Evolutionary conservation across 2,113 vertebrate species (phyloP).

Genomic region (Gasterosteus nipponicus): DNA sequence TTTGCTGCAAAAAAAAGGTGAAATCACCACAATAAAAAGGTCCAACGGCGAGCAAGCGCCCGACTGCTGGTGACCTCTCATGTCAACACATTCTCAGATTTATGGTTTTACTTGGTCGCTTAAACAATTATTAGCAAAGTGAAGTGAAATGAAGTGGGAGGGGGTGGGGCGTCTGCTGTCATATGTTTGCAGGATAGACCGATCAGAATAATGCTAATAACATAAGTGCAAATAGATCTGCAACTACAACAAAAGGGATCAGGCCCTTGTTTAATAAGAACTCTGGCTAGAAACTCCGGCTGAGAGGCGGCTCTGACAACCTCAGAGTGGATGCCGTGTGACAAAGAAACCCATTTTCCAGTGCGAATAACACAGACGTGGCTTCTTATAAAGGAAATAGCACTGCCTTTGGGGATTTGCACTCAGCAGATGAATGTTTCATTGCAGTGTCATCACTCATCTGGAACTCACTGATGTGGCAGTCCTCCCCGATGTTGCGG

Average conservation of each 20-base stretch:
- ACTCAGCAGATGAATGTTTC: constrained; percentile 25
- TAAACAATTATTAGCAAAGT: not conserved
- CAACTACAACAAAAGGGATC: not conserved
- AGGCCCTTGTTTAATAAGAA: too few relatives aligned
- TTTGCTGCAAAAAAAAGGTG: not conserved
- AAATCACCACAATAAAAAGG: not conserved
- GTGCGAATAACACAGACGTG: not conserved
- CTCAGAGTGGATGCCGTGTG: not conserved
- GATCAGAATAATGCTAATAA: not conserved
- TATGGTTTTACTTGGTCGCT: not conserved
- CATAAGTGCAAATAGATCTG: not conserved
- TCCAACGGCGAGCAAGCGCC: not conserved
- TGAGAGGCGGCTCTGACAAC: not conserved
- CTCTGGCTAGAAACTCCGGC: not conserved
- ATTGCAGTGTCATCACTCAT: constrained; percentile 17
- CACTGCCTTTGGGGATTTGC: not conserved
- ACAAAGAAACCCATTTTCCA: not conserved
- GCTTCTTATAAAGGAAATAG: not conserved
- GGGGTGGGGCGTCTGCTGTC: too few relatives aligned
- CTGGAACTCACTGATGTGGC: constrained; percentile 84
- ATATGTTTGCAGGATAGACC: too few relatives aligned
- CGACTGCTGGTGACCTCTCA: not conserved
- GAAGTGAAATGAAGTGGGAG: not conserved
- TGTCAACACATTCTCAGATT: not conserved
- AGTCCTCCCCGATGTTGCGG: constrained; percentile 86